Evolutionary conservation across 2,113 vertebrate genomes (phyloP).

Genomic region (Ptyas mucosa): DNA sequence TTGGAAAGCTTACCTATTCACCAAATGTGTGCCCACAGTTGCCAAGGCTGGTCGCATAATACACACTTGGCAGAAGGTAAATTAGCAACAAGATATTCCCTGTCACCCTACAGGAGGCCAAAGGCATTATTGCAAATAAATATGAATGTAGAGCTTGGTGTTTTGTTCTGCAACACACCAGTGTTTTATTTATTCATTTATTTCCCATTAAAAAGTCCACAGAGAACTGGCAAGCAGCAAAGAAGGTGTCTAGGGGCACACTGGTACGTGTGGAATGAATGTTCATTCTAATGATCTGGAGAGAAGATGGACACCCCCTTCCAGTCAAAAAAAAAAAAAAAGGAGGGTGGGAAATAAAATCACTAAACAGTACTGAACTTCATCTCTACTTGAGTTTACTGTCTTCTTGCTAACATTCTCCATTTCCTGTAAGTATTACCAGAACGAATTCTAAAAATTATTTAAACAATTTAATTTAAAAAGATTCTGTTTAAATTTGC

Average conservation of each 20-base stretch:
- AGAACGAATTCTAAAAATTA: neutral
- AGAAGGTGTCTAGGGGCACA: neutral
- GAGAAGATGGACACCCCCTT: neutral
- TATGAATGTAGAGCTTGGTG: neutral
- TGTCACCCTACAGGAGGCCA: neutral
- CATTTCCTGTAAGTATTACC: neutral
- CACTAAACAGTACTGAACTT: neutral
- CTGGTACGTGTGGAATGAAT: neutral
- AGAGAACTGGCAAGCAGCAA: neutral
- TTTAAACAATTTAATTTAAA: neutral
- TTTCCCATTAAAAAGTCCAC: neutral
- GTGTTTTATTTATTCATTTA: neutral
- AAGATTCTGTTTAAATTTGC: neutral
- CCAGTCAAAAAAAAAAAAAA: neutral
- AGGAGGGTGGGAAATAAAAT: neutral
- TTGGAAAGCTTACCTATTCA: neutral
- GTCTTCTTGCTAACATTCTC: neutral
- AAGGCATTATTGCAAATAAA: neutral
- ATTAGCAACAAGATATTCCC: neutral
- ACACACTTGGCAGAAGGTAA: neutral
- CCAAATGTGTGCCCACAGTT: neutral
- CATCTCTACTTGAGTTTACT: neutral
- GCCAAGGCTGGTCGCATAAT: neutral
- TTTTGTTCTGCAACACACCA: neutral
- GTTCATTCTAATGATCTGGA: neutral